Base-by-base conservation (phyloP, 2,113 vertebrate species). In the Pao palembangensis region DNA sequence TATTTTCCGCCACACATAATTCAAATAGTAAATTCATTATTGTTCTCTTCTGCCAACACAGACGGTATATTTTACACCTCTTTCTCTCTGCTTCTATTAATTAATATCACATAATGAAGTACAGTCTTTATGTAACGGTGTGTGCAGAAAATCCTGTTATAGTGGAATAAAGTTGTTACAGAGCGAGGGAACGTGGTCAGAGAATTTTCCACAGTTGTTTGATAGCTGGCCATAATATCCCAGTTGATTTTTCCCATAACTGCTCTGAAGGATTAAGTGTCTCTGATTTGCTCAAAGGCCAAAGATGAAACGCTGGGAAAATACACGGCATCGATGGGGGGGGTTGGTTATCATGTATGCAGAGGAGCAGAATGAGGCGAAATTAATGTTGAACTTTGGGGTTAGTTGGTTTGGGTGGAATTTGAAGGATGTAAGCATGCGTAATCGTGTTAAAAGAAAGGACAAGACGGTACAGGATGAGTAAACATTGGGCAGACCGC, bases 131-230 rank as follows among this genome's bases (percentile, higher is more conserved):
- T 75, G 63, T 58, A 67, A 69, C 78, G 57, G 72, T 71, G 52
- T 81, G 69, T 81, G 59, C 75, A 71, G 75, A 53, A 80, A 88
- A 88, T 90, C 82, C 82, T 74, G 79, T 90, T 87, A 87, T 49
- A 50, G 60, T 72, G 85, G 78, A 81, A 85, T 83, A 80, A 82
- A 58, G 55, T 76, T 69, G 69, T 84, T 85, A 82, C 8, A 59
- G 62, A 67, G 52, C n/a, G 56, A 67, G 62, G 41, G 21, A 67
- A 77, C n/a, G 28, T 78, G 73, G 71, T 69, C 64, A 38, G 50
- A 73, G 69, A 64, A 78, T 75, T 81, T 67, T 62, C 73, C 74
- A 65, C 56, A 51, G 42, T 67, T 65, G 67, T 75, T 73, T 69
- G n/a, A 13, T 82, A 78, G 71, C 84, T 81, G 73, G 59, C 66